phyloP scores from a whole-genome alignment of 2,888 invertebrate genomes.

The Brenthis ino region DNA sequence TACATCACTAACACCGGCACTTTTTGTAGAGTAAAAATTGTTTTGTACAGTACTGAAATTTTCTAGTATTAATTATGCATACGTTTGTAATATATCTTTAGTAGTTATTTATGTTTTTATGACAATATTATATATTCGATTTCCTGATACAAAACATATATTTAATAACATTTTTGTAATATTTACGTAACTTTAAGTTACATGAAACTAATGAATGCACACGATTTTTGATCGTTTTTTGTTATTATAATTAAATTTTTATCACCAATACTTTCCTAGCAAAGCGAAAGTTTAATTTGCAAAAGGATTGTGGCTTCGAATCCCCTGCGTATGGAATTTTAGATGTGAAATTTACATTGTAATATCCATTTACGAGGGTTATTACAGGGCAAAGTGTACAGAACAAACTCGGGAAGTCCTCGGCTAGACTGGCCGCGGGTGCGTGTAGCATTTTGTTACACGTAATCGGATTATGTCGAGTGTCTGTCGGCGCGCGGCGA shows the following conservation, averaged over 20 bases:
- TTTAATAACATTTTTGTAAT: too few relatives aligned
- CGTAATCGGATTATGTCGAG: constrained; percentile 74
- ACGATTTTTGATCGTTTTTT: too few relatives aligned
- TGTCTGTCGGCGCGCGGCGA: constrained; percentile 64
- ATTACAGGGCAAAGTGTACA: constrained; percentile 50
- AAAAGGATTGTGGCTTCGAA: neutral
- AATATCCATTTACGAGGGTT: constrained; percentile 41
- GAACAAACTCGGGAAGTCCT: constrained; percentile 50
- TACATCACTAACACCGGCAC: too few relatives aligned
- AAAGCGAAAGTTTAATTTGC: too few relatives aligned
- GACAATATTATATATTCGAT: too few relatives aligned
- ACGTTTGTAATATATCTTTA: too few relatives aligned
- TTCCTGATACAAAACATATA: too few relatives aligned
- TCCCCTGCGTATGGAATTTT: neutral
- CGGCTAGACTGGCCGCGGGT: constrained; percentile 48
- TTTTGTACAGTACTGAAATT: neutral
- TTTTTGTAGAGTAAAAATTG: constrained; percentile 10
- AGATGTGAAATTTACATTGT: constrained; percentile 18
- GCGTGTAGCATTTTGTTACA: constrained; percentile 76
- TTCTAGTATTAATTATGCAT: neutral
- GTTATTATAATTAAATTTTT: too few relatives aligned
- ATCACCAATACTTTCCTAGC: too few relatives aligned
- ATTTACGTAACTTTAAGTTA: too few relatives aligned
- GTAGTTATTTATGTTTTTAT: too few relatives aligned
- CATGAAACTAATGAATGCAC: too few relatives aligned